Percentiles rank a stretch among this genome's conserved stretches.
Conservation (phyloP, 2,797 vertebrate species). For the Pangasius mekongensis region DNA sequence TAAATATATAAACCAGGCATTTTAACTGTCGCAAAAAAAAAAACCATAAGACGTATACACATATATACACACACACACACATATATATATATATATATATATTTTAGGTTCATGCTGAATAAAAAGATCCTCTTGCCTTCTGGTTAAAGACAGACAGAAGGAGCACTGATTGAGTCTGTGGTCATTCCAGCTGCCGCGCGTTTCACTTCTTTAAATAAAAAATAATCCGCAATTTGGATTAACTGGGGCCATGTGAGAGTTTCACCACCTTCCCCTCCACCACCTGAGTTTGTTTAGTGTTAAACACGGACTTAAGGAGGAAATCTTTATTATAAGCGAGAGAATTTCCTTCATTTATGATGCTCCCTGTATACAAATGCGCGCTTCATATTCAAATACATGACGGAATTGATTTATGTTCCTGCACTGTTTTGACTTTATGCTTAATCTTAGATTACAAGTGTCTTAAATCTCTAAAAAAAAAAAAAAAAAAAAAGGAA, state of each 20-base stretch:
- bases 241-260: slow-evolving; percentile 46
- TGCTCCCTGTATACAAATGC: not conserved
- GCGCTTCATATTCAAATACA: not conserved
- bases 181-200: slow-evolving; percentile 22
- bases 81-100: not conserved
- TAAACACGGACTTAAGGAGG: not conserved
- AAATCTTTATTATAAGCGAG: not conserved
- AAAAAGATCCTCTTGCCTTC: not conserved
- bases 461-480: not conserved
- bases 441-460: not conserved
- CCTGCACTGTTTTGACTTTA: not conserved
- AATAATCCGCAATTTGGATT: slow-evolving; percentile 27
- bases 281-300: slow-evolving; percentile 43
- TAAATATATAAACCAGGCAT: not conserved
- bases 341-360: not conserved
- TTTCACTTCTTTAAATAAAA: slow-evolving; percentile 43
- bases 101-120: not conserved
- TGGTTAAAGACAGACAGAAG: not conserved
- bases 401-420: not conserved
- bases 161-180: not conserved
- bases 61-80: not conserved
- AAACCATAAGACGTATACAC: not conserved
- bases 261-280: not conserved
- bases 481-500: not conserved
- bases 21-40: not conserved